Evolutionary conservation across 2,113 vertebrate species (phyloP), one percentile per base, ranked within the genome.

Genomic region (Leptobrachium ailaonicum): DNA sequence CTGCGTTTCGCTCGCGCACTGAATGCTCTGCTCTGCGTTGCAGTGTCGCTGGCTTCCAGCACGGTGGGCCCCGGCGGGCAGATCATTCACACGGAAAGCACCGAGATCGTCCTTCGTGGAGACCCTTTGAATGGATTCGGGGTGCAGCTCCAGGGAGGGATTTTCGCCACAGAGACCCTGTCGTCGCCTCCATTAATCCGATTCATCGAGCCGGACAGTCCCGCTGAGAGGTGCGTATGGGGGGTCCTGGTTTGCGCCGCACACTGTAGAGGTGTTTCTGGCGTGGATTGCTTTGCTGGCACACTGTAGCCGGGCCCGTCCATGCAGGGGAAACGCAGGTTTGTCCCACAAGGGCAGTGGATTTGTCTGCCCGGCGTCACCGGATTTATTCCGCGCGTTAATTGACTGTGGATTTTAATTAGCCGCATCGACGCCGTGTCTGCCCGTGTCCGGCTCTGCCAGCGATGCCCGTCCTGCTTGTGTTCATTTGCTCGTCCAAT

Each of bases 181-280:
- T 98, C 96, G 2, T 92, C 95, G 71, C 96, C 98, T 0, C 95
- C 98, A 14, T 92, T 95, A 53, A 91, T 99, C 87, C 94, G 95
- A 83, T 98, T 98, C 86, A 96, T 99, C 41, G 96, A 98, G 88
- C 96, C 96, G 0, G 96, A 98, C 93, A 98, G 97, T 86, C 95
- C 98, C 0, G 96, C 97, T 50, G 98, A 99, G 91, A 97, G 96
- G 97, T 94, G 88, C 93, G 94, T 60, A 14, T 60, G 13, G 3
- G 13, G 56, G 3, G 13, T 13, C 13, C 10, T 60, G 50, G 12
- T 54, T 54, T 32, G 20, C 20, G 20, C 20, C 20, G 20, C 20
- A 32, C 20, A 32, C 20, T 32, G 20, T 32, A 32, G 20, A 32
- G 20, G 20, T 32, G 20, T 32, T 32, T 32, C 20, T 32, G 20